Percentiles rank a stretch among this genome's conserved stretches.
These are phyloP conservation scores for Coluber constrictor DNA, from an alignment of 2,797 vertebrate species.

Conservation along the genomic window DNA sequence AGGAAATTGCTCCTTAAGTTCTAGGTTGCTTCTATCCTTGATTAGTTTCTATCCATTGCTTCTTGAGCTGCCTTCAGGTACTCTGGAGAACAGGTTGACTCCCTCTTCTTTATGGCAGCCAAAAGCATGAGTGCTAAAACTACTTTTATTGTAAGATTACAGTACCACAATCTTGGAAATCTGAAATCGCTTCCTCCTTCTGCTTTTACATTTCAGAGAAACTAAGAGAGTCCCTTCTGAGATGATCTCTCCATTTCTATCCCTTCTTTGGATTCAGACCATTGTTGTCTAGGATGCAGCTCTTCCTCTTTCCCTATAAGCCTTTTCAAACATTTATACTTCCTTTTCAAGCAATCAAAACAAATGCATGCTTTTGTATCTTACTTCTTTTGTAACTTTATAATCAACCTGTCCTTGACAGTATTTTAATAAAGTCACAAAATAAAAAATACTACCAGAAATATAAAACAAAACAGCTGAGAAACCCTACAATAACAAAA, in stretches of 20 bases:
- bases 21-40: no score
- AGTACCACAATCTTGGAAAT: neutral
- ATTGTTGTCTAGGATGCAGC: neutral
- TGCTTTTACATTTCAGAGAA: neutral
- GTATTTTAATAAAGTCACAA: neutral
- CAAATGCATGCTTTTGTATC: neutral
- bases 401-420: neutral
- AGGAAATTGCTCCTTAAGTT: no score
- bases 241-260: neutral
- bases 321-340: neutral
- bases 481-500: neutral
- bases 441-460: neutral
- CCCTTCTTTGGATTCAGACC: neutral
- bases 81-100: no score
- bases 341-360: neutral
- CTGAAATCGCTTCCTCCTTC: neutral
- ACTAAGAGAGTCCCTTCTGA: neutral
- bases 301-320: neutral
- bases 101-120: no score
- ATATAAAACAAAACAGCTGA: neutral
- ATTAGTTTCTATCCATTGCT: no score
- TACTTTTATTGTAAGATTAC: neutral
- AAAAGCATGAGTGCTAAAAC: neutral
- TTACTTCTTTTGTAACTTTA: neutral
- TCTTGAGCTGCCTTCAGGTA: no score